Conservation (phyloP, 2,888 invertebrate species). For the Gymnoscelis rufifasciata region DNA sequence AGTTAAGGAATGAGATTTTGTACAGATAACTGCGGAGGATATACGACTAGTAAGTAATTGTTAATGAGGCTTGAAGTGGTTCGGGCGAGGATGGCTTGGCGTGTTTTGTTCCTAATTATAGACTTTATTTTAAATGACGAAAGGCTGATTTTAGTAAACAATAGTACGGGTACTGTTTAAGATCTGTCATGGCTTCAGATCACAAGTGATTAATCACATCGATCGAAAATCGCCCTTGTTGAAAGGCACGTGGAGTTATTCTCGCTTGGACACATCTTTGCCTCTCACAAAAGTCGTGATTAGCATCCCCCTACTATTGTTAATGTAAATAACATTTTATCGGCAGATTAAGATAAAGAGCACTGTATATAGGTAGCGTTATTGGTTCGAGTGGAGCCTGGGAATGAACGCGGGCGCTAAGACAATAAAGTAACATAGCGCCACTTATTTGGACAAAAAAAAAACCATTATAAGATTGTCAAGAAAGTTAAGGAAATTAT, state of each 20-base stretch:
- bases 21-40: slow-evolving; percentile 48
- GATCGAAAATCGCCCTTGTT: slow-evolving; percentile 36
- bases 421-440: slow-evolving; percentile 51
- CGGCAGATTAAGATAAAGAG: slow-evolving; percentile 36
- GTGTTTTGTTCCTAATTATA: slow-evolving; percentile 67
- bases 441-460: slow-evolving; percentile 6
- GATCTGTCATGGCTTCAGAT: no score
- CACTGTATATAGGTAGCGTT: slow-evolving; percentile 52
- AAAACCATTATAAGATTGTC: no score
- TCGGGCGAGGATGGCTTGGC: slow-evolving; percentile 59
- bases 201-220: no score
- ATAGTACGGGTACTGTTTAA: slow-evolving; percentile 72
- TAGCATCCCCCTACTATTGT: slow-evolving; percentile 28
- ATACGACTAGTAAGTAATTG: slow-evolving; percentile 41
- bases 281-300: slow-evolving; percentile 23
- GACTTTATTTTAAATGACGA: slow-evolving; percentile 65
- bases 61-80: slow-evolving; percentile 45
- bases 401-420: slow-evolving; percentile 48
- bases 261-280: slow-evolving; percentile 39
- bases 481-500: slow-evolving; percentile 16
- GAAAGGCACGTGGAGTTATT: slow-evolving; percentile 50
- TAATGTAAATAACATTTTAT: slow-evolving; percentile 49
- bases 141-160: slow-evolving; percentile 69
- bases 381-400: slow-evolving; percentile 42
- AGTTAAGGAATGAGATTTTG: slow-evolving; percentile 54